Conservation (phyloP, 2,888 invertebrate genomes). For the Drosophila greeni region DNA sequence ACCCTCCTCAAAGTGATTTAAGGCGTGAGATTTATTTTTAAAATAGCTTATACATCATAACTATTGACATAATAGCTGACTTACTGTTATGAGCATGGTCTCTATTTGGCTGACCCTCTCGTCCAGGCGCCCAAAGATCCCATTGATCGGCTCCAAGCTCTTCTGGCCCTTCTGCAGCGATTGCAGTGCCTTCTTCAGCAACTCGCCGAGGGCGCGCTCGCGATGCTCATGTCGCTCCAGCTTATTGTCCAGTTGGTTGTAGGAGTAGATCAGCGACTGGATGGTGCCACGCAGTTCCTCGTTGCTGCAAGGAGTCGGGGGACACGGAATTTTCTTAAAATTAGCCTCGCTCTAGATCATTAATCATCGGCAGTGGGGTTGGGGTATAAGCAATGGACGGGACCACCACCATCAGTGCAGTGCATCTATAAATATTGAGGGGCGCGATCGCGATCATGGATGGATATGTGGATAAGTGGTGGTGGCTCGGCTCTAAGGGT, state of each 20-base stretch:
- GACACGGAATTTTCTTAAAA: slow-evolving; percentile 32
- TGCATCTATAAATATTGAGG: slow-evolving; percentile 46
- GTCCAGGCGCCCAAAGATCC: slow-evolving; percentile 85
- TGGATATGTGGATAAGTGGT: slow-evolving; percentile 18
- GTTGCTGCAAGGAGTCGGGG: slow-evolving; percentile 57
- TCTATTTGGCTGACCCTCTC: slow-evolving; percentile 88
- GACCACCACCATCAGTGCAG: slow-evolving; percentile 37
- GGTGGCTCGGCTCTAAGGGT: slow-evolving; percentile 57
- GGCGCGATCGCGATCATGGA: slow-evolving; percentile 34
- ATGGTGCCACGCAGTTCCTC: slow-evolving; percentile 84
- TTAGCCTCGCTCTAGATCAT: slow-evolving; percentile 37
- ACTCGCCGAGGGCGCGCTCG: slow-evolving; percentile 88
- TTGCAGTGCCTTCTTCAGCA: slow-evolving; percentile 86
- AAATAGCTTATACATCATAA: neutral
- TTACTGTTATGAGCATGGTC: slow-evolving; percentile 85
- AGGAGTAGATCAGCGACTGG: slow-evolving; percentile 88
- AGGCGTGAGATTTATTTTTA: neutral
- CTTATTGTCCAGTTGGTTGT: slow-evolving; percentile 88
- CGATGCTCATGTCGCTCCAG: slow-evolving; percentile 90
- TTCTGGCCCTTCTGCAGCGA: slow-evolving; percentile 86
- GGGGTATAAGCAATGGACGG: slow-evolving; percentile 1
- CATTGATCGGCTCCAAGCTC: slow-evolving; percentile 84
- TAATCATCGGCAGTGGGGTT: slow-evolving; percentile 46
- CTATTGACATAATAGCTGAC: slow-evolving; percentile 19
- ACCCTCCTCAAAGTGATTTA: no score